Evolutionary conservation across 2,113 vertebrate species (phyloP).

Genomic region (Bubo bubo): DNA sequence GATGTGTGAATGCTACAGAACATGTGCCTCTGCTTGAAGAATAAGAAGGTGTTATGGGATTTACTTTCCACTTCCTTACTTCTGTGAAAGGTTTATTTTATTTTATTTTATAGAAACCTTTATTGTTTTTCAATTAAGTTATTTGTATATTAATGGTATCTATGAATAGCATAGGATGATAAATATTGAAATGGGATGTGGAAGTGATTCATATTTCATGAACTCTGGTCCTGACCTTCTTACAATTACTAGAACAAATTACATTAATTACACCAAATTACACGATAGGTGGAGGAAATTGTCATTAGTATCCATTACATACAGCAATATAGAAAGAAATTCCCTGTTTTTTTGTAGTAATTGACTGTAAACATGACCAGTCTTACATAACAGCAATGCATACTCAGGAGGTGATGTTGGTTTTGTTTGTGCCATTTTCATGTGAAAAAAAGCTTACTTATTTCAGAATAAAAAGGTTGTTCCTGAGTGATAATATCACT

Average conservation of each 20-base stretch:
- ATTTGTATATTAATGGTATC: neutral
- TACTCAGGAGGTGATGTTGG: neutral
- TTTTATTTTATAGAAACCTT: neutral
- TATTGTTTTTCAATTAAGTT: constrained; percentile 2
- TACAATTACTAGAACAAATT: constrained; percentile 58
- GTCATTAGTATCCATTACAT: constrained; percentile 65
- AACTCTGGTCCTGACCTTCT: constrained; percentile 45
- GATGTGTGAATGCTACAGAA: neutral
- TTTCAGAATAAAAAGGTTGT: neutral
- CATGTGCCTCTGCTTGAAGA: neutral
- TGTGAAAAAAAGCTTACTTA: neutral
- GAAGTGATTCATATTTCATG: constrained; percentile 52
- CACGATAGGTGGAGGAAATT: constrained; percentile 38
- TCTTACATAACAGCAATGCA: neutral
- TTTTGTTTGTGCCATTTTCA: neutral
- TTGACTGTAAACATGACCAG: constrained; percentile 21
- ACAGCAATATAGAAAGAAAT: neutral
- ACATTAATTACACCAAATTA: constrained; percentile 65
- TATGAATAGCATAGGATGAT: neutral
- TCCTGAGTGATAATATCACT: neutral
- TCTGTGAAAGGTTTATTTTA: neutral
- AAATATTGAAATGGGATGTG: constrained; percentile 52
- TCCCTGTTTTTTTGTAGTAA: constrained; percentile 3
- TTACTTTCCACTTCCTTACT: neutral
- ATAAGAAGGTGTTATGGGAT: neutral